These are phyloP conservation scores for Phrynocephalus guinanensis DNA, from an alignment of 2,797 vertebrate species.

Conservation along the genomic window DNA sequence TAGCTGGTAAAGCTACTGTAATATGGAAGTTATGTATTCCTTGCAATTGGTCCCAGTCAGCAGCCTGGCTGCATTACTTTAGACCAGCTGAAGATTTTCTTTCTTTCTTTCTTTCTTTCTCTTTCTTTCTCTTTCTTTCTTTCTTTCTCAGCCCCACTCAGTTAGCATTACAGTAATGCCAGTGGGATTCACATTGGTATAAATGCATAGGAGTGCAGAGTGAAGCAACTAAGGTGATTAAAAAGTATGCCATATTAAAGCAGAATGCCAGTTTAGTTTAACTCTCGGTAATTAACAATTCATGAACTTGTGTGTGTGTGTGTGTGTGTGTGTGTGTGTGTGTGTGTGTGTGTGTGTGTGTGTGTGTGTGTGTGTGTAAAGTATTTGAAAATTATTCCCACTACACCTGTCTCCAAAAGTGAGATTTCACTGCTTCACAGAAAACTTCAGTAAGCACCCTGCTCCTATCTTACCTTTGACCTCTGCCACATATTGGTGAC, in stretches of 20 bases:
- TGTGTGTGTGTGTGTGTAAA: not conserved
- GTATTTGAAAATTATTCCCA: not conserved
- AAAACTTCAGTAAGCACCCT: not conserved
- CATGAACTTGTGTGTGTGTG: not conserved
- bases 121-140: no score
- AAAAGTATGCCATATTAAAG: not conserved
- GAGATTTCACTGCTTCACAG: not conserved
- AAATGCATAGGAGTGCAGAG: not conserved
- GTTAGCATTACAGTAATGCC: not conserved
- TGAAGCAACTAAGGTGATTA: not conserved
- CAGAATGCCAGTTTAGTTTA: not conserved
- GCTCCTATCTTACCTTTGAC: not conserved
- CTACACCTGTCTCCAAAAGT: not conserved
- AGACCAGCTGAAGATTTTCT: no score
- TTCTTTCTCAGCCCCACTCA: not conserved
- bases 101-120: no score
- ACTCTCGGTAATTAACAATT: not conserved
- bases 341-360: no score
- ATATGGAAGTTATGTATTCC: no score
- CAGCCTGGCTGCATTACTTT: no score
- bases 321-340: no score
- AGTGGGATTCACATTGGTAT: not conserved
- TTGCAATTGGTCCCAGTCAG: no score
- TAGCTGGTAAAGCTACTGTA: no score
- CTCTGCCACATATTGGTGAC: no score